Conservation (phyloP, 2,888 invertebrate species). For the Eupsilia transversa region DNA sequence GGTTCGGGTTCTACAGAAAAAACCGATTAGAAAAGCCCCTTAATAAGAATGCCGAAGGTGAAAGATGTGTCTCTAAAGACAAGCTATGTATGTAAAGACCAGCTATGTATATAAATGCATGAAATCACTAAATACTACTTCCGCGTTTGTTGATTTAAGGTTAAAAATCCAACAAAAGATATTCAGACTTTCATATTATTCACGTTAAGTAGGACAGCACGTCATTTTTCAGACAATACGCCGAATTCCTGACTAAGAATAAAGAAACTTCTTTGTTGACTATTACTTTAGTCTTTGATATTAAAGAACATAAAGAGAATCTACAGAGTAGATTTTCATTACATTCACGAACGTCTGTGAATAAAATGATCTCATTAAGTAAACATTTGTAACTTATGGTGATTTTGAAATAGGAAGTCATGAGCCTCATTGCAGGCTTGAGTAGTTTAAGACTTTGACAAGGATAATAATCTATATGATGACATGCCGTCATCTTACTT, state of each 20-base stretch:
- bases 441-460: not conserved
- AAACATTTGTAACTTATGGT: slow-evolving; percentile 9
- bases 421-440: not conserved
- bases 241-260: slow-evolving; percentile 43
- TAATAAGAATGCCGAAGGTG: not conserved
- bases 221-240: slow-evolving; percentile 35
- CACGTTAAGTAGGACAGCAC: slow-evolving; percentile 25
- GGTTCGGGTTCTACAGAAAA: not conserved
- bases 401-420: not conserved
- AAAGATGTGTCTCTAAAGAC: not conserved
- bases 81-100: not conserved
- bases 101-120: not conserved
- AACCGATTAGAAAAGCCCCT: not conserved
- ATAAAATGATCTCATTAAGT: slow-evolving; percentile 27
- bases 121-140: not conserved
- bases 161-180: slow-evolving; percentile 5
- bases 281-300: slow-evolving; percentile 29
- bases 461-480: not conserved
- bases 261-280: slow-evolving; percentile 31
- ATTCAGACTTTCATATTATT: slow-evolving; percentile 15
- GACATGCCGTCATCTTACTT: not conserved
- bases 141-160: not conserved
- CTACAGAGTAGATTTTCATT: slow-evolving; percentile 3
- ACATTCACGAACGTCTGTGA: slow-evolving; percentile 15
- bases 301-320: slow-evolving; percentile 14